phyloP scores from a whole-genome alignment of 2,888 invertebrate genomes.

The Micropterix aruncella region DNA sequence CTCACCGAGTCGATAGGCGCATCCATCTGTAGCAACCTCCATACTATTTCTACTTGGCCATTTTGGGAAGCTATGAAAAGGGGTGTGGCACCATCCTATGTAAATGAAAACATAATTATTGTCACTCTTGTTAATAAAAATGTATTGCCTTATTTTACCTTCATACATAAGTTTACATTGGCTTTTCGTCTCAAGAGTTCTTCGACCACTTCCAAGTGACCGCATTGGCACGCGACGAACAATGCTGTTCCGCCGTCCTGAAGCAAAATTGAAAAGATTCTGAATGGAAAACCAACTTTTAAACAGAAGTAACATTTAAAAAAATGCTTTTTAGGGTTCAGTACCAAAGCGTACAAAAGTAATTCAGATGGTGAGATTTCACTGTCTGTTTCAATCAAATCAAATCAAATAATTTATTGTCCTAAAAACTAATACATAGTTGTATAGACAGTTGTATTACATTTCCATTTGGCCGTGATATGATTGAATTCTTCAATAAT shows the following conservation, averaged over 20 bases:
- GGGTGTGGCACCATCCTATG: conserved; percentile 80
- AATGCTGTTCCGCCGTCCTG: conserved; percentile 95
- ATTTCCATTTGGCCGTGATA: too few relatives aligned
- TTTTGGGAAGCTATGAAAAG: conserved; percentile 90
- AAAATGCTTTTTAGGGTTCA: too few relatives aligned
- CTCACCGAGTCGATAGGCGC: conserved; percentile 61
- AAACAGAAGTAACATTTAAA: too few relatives aligned
- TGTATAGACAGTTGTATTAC: too few relatives aligned
- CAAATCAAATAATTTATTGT: too few relatives aligned
- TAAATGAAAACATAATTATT: conserved; percentile 7
- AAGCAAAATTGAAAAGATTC: too few relatives aligned
- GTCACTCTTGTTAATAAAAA: background rate
- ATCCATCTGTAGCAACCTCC: conserved; percentile 56
- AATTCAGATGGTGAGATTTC: too few relatives aligned
- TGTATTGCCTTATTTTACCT: conserved; percentile 34
- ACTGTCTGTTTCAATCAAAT: too few relatives aligned
- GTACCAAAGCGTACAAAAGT: too few relatives aligned
- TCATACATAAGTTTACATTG: conserved; percentile 69
- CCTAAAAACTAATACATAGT: too few relatives aligned
- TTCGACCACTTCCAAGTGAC: conserved; percentile 76
- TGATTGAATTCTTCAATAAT: too few relatives aligned
- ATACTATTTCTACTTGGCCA: conserved; percentile 72
- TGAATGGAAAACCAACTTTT: too few relatives aligned
- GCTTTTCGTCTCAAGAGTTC: conserved; percentile 73
- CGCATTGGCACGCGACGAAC: conserved; percentile 86